Conservation (phyloP, 2,888 invertebrate genomes). For the Xanthorhoe spadicearia region DNA sequence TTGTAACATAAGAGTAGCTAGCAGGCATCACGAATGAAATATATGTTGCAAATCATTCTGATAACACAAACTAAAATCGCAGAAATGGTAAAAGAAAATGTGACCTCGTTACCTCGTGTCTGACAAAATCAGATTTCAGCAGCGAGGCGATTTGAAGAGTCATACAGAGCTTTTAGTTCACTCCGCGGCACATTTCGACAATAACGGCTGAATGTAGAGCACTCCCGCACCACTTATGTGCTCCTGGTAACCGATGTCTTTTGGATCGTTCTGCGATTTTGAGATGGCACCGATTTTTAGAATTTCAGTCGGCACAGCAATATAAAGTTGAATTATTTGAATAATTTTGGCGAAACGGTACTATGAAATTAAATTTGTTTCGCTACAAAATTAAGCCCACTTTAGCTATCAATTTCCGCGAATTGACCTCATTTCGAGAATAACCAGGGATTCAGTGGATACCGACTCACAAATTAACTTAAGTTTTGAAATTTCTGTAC, state of each 20-base stretch:
- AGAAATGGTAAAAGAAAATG: slow-evolving; percentile 6
- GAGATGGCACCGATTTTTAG: slow-evolving; percentile 6
- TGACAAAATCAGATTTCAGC: slow-evolving; percentile 33
- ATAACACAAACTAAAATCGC: slow-evolving; percentile 3
- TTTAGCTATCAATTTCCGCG: slow-evolving; percentile 17
- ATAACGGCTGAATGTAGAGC: slow-evolving; percentile 37
- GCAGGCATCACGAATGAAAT: not conserved
- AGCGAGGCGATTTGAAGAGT: slow-evolving; percentile 35
- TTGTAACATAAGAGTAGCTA: too few relatives aligned
- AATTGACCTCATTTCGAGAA: slow-evolving; percentile 19
- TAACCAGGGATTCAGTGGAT: slow-evolving; percentile 8
- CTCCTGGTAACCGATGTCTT: slow-evolving; percentile 41
- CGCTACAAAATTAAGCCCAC: not conserved
- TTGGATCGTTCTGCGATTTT: slow-evolving; percentile 25
- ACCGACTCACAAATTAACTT: slow-evolving; percentile 22
- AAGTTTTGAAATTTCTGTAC: slow-evolving; percentile 24
- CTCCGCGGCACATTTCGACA: slow-evolving; percentile 35
- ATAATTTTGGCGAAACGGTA: not conserved
- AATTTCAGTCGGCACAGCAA: not conserved
- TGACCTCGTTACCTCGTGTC: slow-evolving; percentile 27
- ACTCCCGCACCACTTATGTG: slow-evolving; percentile 41
- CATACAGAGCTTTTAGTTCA: slow-evolving; percentile 39
- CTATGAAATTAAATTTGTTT: slow-evolving; percentile 6
- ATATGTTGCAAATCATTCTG: not conserved
- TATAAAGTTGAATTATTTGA: not conserved